These are phyloP conservation scores for Bolborhynchus lineola DNA, from an alignment of 2,113 vertebrate genomes.

Conservation along the genomic window DNA sequence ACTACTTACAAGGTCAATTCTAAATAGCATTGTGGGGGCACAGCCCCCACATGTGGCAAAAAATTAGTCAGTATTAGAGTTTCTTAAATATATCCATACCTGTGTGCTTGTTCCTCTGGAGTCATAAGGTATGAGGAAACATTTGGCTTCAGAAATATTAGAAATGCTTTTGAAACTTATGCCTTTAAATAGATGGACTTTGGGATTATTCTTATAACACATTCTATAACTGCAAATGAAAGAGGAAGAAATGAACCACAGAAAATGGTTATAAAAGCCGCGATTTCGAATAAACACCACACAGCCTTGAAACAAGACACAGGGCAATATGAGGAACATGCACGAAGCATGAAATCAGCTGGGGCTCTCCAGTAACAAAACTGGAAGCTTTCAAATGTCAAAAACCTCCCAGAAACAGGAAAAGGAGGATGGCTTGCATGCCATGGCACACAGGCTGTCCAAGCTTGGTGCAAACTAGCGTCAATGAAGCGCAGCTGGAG, in stretches of 20 bases:
- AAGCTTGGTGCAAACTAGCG: background rate
- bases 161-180: background rate
- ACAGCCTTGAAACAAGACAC: background rate
- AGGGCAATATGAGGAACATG: background rate
- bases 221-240: background rate
- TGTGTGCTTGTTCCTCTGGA: background rate
- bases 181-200: background rate
- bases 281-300: background rate
- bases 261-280: background rate
- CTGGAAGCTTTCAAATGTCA: conserved; percentile 24
- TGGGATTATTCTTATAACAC: background rate
- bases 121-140: background rate
- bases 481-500: background rate
- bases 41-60: conserved; percentile 5
- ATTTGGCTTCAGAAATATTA: background rate
- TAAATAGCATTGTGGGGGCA: background rate
- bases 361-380: conserved; percentile 9
- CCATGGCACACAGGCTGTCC: background rate
- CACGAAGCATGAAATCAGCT: background rate
- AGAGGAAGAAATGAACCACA: background rate
- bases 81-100: conserved; percentile 12
- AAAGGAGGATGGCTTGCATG: background rate
- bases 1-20: conserved; percentile 30
- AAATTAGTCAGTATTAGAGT: background rate
- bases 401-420: conserved; percentile 1